Percentiles rank a stretch among this genome's conserved stretches.
These are phyloP conservation scores for Ctenoplectra terminalis DNA, from an alignment of 1,140 invertebrate species.

Conservation along the genomic window DNA sequence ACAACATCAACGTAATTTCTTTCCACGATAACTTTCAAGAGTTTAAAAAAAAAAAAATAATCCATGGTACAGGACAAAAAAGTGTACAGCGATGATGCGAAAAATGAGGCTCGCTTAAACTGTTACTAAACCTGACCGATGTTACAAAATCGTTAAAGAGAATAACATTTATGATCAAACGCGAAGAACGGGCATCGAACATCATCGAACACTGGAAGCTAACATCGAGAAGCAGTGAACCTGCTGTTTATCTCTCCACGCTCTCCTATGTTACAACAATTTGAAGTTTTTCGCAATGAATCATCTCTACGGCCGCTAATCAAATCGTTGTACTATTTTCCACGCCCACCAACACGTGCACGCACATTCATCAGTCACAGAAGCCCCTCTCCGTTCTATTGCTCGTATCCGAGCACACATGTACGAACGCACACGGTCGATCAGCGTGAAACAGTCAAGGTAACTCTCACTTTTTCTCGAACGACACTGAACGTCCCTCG, in stretches of 20 bases:
- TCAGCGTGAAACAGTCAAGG: conserved; percentile 48
- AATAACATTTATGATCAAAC: neutral
- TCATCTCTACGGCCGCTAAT: conserved; percentile 52
- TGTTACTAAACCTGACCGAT: no score
- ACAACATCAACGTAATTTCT: neutral
- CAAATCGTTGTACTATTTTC: conserved; percentile 62
- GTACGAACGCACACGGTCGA: neutral
- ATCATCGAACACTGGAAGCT: neutral
- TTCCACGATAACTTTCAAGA: no score
- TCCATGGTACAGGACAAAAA: no score
- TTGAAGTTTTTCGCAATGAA: conserved; percentile 60
- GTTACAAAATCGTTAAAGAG: no score
- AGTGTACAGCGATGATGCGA: no score
- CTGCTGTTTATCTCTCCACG: neutral
- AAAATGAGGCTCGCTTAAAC: no score
- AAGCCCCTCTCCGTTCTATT: neutral
- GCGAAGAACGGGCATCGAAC: neutral
- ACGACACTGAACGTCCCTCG: conserved; percentile 51
- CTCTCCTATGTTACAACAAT: conserved; percentile 27
- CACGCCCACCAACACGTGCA: conserved; percentile 50
- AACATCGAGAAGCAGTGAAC: neutral
- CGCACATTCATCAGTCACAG: conserved; percentile 34
- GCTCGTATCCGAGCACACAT: neutral
- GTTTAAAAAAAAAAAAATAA: no score
- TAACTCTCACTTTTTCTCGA: conserved; percentile 69